These are phyloP conservation scores for Papilio polyxenes DNA, from an alignment of 1,140 invertebrate genomes.

Conservation along the genomic window DNA sequence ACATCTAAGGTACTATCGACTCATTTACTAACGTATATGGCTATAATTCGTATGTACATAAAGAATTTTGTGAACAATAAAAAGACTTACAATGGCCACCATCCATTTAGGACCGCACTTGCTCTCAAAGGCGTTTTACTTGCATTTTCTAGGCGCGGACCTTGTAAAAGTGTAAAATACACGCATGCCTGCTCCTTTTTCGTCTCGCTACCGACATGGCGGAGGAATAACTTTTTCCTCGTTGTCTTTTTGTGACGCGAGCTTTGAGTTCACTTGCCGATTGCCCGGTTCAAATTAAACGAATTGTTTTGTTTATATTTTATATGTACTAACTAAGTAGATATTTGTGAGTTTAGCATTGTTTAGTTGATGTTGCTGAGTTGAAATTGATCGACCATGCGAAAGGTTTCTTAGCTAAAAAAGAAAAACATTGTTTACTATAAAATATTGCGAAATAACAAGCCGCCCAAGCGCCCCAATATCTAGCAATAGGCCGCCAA, in stretches of 20 bases:
- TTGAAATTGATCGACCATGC: too few relatives aligned
- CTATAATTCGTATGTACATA: neutral
- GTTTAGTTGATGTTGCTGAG: too few relatives aligned
- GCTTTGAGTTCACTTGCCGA: neutral
- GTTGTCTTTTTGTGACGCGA: neutral
- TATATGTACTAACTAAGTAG: neutral
- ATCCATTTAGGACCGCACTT: neutral
- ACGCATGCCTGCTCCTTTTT: slow-evolving; percentile 32
- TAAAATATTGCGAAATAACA: neutral
- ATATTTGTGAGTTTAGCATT: too few relatives aligned
- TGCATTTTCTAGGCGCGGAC: slow-evolving; percentile 3
- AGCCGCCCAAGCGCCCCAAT: neutral
- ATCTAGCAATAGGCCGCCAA: neutral
- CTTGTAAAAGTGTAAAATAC: slow-evolving; percentile 32
- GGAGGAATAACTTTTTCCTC: slow-evolving; percentile 19
- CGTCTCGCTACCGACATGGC: neutral
- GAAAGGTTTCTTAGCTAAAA: too few relatives aligned
- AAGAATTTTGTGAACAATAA: neutral
- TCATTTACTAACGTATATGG: slow-evolving; percentile 16
- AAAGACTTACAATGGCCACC: slow-evolving; percentile 20
- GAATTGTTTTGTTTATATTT: neutral
- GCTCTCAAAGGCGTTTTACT: neutral
- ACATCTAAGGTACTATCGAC: neutral
- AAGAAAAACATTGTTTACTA: too few relatives aligned
- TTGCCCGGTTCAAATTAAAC: neutral